Evolutionary conservation across 2,113 vertebrate species (phyloP).

Genomic region (Mormyrus lacerda): DNA sequence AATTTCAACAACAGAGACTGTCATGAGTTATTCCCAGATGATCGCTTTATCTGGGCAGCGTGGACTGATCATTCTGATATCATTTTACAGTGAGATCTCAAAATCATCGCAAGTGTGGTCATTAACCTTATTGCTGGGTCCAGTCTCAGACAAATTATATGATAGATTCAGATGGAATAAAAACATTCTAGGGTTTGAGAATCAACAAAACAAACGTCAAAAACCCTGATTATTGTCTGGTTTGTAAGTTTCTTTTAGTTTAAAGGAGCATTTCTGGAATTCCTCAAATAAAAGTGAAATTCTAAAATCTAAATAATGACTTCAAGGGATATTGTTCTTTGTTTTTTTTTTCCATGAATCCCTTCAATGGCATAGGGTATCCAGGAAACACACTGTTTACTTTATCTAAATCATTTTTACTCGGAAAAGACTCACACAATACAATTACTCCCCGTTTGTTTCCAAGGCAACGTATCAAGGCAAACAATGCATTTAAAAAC

Average conservation of each 20-base stretch:
- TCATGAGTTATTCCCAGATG: not conserved
- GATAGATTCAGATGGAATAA: not conserved
- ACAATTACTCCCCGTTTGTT: not conserved
- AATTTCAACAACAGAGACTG: not conserved
- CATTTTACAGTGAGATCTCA: not conserved
- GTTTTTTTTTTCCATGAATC: not conserved
- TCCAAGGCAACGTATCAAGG: not conserved
- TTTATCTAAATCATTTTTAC: not conserved
- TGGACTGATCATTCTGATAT: not conserved
- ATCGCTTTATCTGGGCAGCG: not conserved
- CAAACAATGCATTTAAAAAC: not conserved
- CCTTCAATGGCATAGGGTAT: not conserved
- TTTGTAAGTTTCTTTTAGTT: not conserved
- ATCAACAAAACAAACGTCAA: not conserved
- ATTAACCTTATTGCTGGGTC: not conserved
- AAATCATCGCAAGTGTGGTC: not conserved
- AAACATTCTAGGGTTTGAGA: not conserved
- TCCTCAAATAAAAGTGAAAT: not conserved
- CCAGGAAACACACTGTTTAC: not conserved
- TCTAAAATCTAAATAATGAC: not conserved
- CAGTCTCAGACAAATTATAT: not conserved
- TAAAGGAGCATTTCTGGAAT: not conserved
- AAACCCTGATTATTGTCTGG: not conserved
- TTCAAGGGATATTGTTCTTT: not conserved
- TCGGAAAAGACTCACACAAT: not conserved